These are phyloP conservation scores for Xiphias gladius DNA, from an alignment of 2,113 vertebrate species.

Conservation along the genomic window DNA sequence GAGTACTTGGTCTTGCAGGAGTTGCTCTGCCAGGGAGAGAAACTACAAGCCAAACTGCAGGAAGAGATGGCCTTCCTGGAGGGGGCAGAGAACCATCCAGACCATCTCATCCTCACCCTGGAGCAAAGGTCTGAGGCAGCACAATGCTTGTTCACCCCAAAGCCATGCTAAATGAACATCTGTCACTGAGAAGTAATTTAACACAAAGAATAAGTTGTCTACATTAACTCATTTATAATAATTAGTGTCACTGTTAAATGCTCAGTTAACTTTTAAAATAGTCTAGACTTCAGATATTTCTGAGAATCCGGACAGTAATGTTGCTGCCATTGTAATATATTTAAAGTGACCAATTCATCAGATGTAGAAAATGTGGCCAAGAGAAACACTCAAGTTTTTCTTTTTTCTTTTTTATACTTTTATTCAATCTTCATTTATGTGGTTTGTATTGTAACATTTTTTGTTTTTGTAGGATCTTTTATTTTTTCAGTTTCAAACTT, in stretches of 20 bases:
- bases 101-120: conserved; percentile 92
- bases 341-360: no score
- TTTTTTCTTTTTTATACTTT: no score
- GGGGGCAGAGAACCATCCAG: conserved; percentile 90
- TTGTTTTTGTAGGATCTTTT: no score
- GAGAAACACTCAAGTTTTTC: no score
- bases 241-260: background rate
- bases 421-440: no score
- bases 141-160: background rate
- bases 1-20: conserved; percentile 94
- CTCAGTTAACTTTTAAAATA: background rate
- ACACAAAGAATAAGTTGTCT: background rate
- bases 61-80: conserved; percentile 95
- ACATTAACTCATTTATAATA: no score
- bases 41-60: conserved; percentile 90
- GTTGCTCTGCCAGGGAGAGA: conserved; percentile 92
- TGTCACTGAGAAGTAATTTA: background rate
- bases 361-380: no score
- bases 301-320: no score
- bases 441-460: no score
- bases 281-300: no score
- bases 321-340: no score
- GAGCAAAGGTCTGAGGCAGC: conserved; percentile 89
- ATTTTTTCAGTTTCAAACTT: no score
- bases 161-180: background rate